A percentile compares a stretch with the other conserved stretches of the same genome.
Conservation (phyloP, 2,888 invertebrate genomes). For the Halictus ligatus region DNA sequence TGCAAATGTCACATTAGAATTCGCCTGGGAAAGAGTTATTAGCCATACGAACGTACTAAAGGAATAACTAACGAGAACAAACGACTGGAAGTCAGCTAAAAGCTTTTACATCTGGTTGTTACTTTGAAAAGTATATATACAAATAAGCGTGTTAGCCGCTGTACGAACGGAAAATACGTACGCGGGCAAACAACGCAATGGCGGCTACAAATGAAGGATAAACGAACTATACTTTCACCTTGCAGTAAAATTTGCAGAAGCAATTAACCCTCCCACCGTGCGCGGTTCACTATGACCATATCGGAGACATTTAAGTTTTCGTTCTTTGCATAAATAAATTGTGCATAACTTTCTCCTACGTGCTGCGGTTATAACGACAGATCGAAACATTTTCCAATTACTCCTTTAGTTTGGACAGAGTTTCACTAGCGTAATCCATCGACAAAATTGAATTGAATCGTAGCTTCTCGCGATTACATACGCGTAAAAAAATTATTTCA, state of each 20-base stretch:
- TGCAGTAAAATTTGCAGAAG: neutral
- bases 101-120: neutral
- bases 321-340: neutral
- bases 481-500: neutral
- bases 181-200: neutral
- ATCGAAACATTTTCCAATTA: slow-evolving; percentile 1
- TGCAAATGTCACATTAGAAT: neutral
- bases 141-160: neutral
- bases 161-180: neutral
- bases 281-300: neutral
- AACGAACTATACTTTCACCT: neutral
- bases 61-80: neutral
- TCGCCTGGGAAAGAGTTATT: neutral
- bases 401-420: neutral
- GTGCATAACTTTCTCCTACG: neutral
- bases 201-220: neutral
- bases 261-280: neutral
- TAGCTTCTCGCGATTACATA: neutral
- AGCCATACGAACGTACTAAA: neutral
- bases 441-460: neutral
- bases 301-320: neutral
- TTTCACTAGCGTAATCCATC: neutral
- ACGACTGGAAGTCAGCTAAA: neutral
- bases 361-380: neutral
- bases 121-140: neutral